Base-by-base conservation (phyloP, 2,113 vertebrate genomes). In the Cyprinodon brontotheroides region DNA sequence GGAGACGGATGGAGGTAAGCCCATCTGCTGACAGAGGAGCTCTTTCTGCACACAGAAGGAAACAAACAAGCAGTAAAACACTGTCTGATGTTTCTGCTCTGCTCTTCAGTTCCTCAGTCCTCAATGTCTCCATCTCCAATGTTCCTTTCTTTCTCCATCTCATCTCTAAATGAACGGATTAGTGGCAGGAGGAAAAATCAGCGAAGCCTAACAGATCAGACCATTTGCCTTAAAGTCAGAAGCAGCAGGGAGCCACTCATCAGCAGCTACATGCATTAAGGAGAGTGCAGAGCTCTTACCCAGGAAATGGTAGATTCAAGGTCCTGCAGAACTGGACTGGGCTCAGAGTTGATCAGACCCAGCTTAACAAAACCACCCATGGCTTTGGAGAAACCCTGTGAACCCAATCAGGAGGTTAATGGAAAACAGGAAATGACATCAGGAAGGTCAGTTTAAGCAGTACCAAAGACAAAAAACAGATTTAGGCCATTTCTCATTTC, bases 301-400 rank as follows among this genome's bases (percentile, higher is more conserved):
- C 98, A 99, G 72, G 95, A 96, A 47, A 97, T 84, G 9, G 92
- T 84, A 40, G 91, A 70, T 0, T 83, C 82, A 2, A 90, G 86
- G 15, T 81, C 84, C 15, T n/a, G 91, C 67, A 97, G 92, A 70
- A 93, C 65, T 50, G 96, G 94, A 72, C 89, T 93, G 1, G 94
- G 92, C 69, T 97, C 95, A 36, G 91, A 87, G 88, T 95, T 95
- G 80, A 99, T 97, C 80, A 99, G 93, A 72, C 97, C 97, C 70
- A 99, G 73, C 84, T 96, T 97, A 68, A 98, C 89, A 80, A 99
- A 97, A 14, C 95, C 94, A 77, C 91, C 92, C 93, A 98, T 92
- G 62, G 95, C 95, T 82, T 92, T 95, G 5, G 95, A 92, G 86
- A 95, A 99, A 11, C 97, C 98, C 98, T 99, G 82, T 61, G 87